Evolutionary conservation across 1,140 invertebrate species (phyloP), one percentile per base, ranked within the genome.

Genomic region (Panagrolaimus sp.): DNA sequence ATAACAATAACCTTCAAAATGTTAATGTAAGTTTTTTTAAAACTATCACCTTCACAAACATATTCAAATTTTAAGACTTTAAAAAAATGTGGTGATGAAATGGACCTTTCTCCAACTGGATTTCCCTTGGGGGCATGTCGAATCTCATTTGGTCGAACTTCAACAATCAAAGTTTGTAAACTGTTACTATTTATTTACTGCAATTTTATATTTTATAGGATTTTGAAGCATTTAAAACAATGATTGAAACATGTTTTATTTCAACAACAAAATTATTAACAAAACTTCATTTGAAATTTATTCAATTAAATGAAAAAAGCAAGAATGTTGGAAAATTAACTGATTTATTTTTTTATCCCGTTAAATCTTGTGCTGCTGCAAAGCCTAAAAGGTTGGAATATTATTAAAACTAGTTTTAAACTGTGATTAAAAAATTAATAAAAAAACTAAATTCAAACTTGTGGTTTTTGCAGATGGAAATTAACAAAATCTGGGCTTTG

Each of bases 91-190:
- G 93, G 94, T 0, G 94, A 96, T 83, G 88, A 90, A 68, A 87
- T 87, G 66, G 94, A 97, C 85, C 84, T 96, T 32, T 87, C 96
- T n/a, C n/a, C 7, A 38, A 87, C 94, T 84, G 92, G 91, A 0
- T 86, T 85, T 76, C 94, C 95, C 4, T 95, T 93, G 1, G 95
- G 95, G 46, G 91, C 93, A 12, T 88, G 97, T 4, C 86, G 95
- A 76, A 87, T 93, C 7, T 96, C 93, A 0, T 94, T 96, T 84
- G 93, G 94, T n/a, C 94, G 93, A 73, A 90, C 91, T 87, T 93
- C 92, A 0, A 89, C 88, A 0, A 84, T 86, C 47, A 76, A 87
- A 64, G 90, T 96, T 26, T n/a, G 1, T 38, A 38, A 38, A 38
- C 32, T 38, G 32, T 38, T 38, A 4, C 2, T 2, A 4, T 38